A percentile compares a stretch with the other conserved stretches of the same genome.
Conservation (phyloP, 2,797 vertebrate genomes). For the Falco peregrinus region DNA sequence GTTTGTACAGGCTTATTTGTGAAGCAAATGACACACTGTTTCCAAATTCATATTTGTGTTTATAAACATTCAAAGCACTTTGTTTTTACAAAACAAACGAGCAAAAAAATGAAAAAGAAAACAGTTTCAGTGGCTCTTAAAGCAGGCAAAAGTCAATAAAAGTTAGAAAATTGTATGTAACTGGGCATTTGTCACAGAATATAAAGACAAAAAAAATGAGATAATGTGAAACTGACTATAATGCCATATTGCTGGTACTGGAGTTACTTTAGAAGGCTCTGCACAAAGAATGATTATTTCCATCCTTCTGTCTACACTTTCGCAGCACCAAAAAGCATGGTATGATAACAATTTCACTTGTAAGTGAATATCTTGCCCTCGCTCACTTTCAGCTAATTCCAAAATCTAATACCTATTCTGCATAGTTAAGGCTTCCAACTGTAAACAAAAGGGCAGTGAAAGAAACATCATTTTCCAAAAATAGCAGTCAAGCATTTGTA, state of each 20-base stretch:
- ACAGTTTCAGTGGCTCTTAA: background rate
- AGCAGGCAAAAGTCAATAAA: background rate
- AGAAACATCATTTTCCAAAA: background rate
- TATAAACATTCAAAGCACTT: background rate
- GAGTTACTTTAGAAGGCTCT: background rate
- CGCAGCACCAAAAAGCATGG: background rate
- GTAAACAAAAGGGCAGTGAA: constrained; percentile 26
- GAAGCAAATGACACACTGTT: background rate
- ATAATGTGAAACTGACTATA: background rate
- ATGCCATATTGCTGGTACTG: background rate
- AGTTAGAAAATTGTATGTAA: background rate
- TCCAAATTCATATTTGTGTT: background rate
- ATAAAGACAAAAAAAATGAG: background rate
- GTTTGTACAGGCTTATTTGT: background rate
- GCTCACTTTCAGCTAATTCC: background rate
- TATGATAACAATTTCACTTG: background rate
- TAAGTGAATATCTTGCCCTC: background rate
- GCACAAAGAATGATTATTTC: background rate
- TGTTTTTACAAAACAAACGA: background rate
- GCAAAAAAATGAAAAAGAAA: background rate
- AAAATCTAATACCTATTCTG: background rate
- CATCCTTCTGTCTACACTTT: background rate
- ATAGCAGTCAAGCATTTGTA: constrained; percentile 4
- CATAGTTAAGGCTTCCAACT: background rate
- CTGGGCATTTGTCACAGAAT: background rate